These are phyloP conservation scores for Amphipoea lucens DNA, from an alignment of 2,888 invertebrate genomes.

Conservation along the genomic window DNA sequence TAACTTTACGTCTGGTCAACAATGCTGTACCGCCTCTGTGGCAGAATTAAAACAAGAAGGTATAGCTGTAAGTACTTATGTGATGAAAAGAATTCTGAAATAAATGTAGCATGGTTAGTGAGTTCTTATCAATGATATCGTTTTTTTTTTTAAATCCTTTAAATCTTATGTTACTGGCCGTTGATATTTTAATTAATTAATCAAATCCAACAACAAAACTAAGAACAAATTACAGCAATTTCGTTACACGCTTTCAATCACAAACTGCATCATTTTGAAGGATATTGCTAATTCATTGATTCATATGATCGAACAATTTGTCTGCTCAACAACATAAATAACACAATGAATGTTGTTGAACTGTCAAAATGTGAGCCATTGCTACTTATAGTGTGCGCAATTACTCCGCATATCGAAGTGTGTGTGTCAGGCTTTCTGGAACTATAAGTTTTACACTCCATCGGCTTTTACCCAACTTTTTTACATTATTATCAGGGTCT, in stretches of 20 bases:
- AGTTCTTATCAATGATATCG: not conserved
- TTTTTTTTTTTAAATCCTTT: not conserved
- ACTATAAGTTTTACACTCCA: not conserved
- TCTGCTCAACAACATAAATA: too few species aligned
- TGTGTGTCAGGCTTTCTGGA: not conserved
- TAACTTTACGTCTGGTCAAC: constrained; percentile 13
- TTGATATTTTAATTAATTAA: not conserved
- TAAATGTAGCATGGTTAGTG: not conserved
- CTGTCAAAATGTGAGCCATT: not conserved
- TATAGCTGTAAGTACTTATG: not conserved
- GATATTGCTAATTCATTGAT: too few species aligned
- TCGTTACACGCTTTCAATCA: too few species aligned
- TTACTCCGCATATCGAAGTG: not conserved
- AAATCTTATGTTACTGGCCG: too few species aligned
- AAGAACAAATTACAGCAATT: not conserved
- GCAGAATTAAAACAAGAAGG: not conserved
- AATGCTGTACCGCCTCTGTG: constrained; percentile 24
- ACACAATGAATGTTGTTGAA: not conserved
- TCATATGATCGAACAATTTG: too few species aligned
- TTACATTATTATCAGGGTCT: not conserved
- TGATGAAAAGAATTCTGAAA: not conserved
- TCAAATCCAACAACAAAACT: not conserved
- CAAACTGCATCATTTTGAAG: not conserved
- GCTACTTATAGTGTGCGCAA: too few species aligned
- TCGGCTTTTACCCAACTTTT: not conserved